Evolutionary conservation across 2,113 vertebrate species (phyloP), one percentile per base, ranked within the genome.

Genomic region (Catagonus wagneri): DNA sequence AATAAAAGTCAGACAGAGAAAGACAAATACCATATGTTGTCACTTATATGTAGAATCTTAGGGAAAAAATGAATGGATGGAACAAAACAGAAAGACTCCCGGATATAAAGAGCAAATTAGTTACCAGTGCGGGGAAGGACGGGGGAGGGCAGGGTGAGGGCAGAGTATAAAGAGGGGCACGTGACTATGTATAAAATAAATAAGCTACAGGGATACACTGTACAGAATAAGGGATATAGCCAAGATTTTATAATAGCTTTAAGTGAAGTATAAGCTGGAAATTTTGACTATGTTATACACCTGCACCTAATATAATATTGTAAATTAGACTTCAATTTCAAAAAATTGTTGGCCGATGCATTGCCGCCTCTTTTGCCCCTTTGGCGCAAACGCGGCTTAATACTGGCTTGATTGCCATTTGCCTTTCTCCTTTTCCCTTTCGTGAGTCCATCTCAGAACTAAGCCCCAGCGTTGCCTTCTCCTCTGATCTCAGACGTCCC

Each of bases 361-460:
- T 19, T 9, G 8, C 6, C 56, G 58, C 66, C 9, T n/a, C 19
- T 52, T 11, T 13, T 10, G 17, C 14, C 11, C 29, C 22, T 16
- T 39, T 19, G 0, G 13, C 44, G 9, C 16, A 75, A 60, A 23
- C 20, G 6, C 12, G 27, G 78, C 27, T 36, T 75, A 6, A 9
- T 25, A 5, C 19, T 25, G 20, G 32, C 60, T 34, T 2, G 8
- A 2, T 63, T 69, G 76, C 71, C 4, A 0, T 27, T 36, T 32
- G 32, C 16, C 22, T 32, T 23, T 71, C n/a, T 61, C 25, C 54
- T 32, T 22, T 22, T 75, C 9, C 22, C 60, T 69, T 44, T 63
- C 39, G 3, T 3, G 14, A 69, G 4, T 14, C 56, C 5, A 0
- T 1, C 2, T 61, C 56, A 50, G 36, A 58, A 25, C 17, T 1